Evolutionary conservation across 2,113 vertebrate species (phyloP).

Genomic region (Elephantulus edwardii): DNA sequence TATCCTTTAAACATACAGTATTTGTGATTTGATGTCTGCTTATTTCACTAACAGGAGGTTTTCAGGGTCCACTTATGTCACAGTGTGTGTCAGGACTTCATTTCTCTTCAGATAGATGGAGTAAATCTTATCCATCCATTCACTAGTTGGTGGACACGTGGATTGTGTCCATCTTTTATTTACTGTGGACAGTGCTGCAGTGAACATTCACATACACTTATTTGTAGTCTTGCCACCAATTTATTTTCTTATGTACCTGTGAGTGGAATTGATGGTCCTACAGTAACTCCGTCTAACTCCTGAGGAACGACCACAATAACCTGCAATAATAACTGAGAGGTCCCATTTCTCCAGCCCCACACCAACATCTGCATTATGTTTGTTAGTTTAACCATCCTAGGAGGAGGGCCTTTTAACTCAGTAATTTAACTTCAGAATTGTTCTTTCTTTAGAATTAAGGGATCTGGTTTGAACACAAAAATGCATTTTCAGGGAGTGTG

Average conservation of each 20-base stretch:
- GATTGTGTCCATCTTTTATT: no score
- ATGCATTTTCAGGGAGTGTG: no score
- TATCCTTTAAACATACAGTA: no score
- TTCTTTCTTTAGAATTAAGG: neutral
- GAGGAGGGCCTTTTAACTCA: neutral
- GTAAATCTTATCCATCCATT: no score
- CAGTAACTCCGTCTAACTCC: neutral
- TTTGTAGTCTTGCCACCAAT: neutral
- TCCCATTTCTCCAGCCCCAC: rapidly evolving
- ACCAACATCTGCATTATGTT: neutral
- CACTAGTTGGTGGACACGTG: no score
- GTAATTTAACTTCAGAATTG: neutral
- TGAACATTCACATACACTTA: neutral
- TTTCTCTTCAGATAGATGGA: neutral
- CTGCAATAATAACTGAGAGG: rapidly evolving
- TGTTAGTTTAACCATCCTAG: no score
- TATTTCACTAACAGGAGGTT: rapidly evolving
- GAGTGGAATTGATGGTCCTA: neutral
- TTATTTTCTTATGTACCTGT: no score
- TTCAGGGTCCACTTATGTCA: no score
- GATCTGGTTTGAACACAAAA: no score
- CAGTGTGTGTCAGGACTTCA: neutral
- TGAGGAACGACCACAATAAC: neutral
- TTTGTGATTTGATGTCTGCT: no score
- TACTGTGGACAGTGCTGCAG: neutral